Evolutionary conservation across 1,140 invertebrate genomes (phyloP), one percentile per base, ranked within the genome.

Genomic region (Druon quercuslanigerum): DNA sequence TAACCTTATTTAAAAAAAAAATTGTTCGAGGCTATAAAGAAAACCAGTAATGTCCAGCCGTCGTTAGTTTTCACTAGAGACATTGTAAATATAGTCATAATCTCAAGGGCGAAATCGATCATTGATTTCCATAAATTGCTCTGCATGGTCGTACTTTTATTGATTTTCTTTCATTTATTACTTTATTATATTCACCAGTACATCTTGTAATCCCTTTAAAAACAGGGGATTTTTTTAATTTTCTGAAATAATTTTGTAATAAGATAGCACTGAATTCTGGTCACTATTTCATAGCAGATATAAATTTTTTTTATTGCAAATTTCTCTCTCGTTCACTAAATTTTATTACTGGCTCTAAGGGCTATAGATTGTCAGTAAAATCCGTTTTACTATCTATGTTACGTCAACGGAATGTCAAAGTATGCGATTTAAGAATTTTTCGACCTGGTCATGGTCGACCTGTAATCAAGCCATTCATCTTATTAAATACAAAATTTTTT

Each of bases 111-210:
- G 72, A 57, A 74, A 81, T 81, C 75, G 75, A 79, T 77, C 75
- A 79, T 79, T 81, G 77, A 81, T 81, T 81, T 79, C 74, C 70
- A 79, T 74, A 74, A 79, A 19, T 75, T 70, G 57, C 73, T 20
- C 66, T 70, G 72, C 76, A 76, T 75, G 17, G 75, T 71, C 76
- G 13, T n/a, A 76, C 52, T 74, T 72, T 8, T 76, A 81, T 78
- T 72, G 80, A 81, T 81, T 75, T 72, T 76, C 73, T 74, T 81
- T 76, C 76, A 74, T 79, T 57, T 75, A 79, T 75, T 75, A 51
- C 16, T 51, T 33, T 17, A 17, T 50, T 76, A 51, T 77, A 46
- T 8, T 9, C 1, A 1, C 9, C 40, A 1, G 9, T 76, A 46
- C 33, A 51, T 52, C 50, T 19, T 57, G 51, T 71, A 50, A 56